Evolutionary conservation across 2,113 vertebrate genomes (phyloP).

Genomic region (Sphyrna mokarran): DNA sequence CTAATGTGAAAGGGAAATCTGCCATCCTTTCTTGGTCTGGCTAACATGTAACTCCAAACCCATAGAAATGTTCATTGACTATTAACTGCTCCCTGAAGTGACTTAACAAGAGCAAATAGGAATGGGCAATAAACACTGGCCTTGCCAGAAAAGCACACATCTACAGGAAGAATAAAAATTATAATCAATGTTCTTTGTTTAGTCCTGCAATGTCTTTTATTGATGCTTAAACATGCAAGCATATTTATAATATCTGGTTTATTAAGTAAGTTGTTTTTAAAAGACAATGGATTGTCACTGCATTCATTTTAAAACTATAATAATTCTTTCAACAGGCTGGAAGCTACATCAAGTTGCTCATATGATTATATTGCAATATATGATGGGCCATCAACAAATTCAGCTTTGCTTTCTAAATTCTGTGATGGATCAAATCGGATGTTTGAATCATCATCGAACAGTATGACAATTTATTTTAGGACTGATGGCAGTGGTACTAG

Average conservation of each 20-base stretch:
- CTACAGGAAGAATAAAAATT: too few relatives aligned
- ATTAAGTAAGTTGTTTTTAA: neutral
- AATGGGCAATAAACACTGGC: too few relatives aligned
- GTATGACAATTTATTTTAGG: conserved; percentile 51
- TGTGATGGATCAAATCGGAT: conserved; percentile 40
- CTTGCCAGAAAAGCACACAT: too few relatives aligned
- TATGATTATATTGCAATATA: conserved; percentile 71
- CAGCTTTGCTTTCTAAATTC: conserved; percentile 45
- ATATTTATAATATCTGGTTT: neutral
- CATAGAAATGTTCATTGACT: too few relatives aligned
- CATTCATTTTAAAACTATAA: neutral
- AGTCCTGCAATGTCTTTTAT: neutral
- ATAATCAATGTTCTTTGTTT: neutral
- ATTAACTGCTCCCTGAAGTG: too few relatives aligned
- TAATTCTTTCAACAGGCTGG: conserved; percentile 54
- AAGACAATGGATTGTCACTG: neutral
- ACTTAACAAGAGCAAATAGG: too few relatives aligned
- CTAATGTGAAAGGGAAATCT: too few relatives aligned
- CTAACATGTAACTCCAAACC: too few relatives aligned
- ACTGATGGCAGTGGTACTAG: conserved; percentile 34
- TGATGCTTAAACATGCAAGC: neutral
- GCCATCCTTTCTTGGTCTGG: too few relatives aligned
- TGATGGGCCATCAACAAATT: conserved; percentile 53
- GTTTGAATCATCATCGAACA: conserved; percentile 49
- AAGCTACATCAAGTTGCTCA: conserved; percentile 58